Conservation (phyloP, 2,888 invertebrate genomes). For the Spialia ferax region DNA sequence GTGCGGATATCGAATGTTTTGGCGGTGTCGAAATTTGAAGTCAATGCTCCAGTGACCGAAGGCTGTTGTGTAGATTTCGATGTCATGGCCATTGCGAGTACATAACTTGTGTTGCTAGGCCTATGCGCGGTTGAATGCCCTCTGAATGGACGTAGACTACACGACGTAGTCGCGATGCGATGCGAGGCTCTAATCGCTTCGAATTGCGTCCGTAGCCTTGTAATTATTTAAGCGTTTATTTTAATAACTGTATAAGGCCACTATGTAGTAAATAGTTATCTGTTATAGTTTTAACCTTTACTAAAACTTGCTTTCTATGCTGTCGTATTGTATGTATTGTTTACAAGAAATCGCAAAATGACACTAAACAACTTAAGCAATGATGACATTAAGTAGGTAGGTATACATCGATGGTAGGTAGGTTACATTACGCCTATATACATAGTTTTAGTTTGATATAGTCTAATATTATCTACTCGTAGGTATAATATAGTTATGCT, state of each 20-base stretch:
- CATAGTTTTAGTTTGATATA: no score
- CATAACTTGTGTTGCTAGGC: conserved; percentile 67
- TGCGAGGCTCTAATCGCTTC: conserved; percentile 58
- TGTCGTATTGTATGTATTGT: no score
- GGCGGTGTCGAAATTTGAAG: conserved; percentile 65
- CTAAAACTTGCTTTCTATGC: no score
- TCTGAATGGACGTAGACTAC: conserved; percentile 60
- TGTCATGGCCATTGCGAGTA: conserved; percentile 79
- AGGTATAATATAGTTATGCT: no score
- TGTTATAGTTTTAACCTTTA: no score
- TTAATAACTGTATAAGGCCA: neutral
- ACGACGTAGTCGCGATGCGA: conserved; percentile 54
- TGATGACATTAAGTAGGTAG: no score
- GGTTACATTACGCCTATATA: no score
- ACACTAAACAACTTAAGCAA: no score
- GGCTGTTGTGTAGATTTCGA: conserved; percentile 77
- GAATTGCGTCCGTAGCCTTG: conserved; percentile 54
- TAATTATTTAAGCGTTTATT: conserved; percentile 33
- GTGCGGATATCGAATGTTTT: conserved; percentile 52
- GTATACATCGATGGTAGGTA: no score
- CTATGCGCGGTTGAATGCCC: conserved; percentile 76
- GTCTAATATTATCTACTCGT: no score
- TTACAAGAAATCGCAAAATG: no score
- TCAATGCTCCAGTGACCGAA: conserved; percentile 85
- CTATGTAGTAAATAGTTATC: neutral